Conservation (phyloP, 2,797 vertebrate species). For the Sebastes jordani region DNA sequence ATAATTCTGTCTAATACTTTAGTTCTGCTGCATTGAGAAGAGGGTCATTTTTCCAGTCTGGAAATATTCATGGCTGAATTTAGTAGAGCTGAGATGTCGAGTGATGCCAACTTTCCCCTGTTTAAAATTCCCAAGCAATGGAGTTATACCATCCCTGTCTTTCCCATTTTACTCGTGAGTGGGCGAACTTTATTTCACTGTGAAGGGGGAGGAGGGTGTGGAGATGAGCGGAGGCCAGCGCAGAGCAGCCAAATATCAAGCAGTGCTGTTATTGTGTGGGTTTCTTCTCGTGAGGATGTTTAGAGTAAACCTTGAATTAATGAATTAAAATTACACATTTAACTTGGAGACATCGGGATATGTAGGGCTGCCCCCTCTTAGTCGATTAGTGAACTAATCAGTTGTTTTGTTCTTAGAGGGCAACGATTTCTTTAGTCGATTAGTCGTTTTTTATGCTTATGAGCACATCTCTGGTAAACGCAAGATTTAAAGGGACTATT, state of each 20-base stretch:
- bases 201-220: slow-evolving; percentile 31
- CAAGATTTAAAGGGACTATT: too few relatives aligned
- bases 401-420: too few relatives aligned
- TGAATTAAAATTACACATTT: not conserved
- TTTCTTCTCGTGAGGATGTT: slow-evolving; percentile 4
- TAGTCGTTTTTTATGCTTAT: too few relatives aligned
- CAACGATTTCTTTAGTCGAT: too few relatives aligned
- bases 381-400: too few relatives aligned
- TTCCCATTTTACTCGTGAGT: slow-evolving; percentile 77
- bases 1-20: slow-evolving; percentile 55
- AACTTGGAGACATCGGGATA: not conserved
- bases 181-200: slow-evolving; percentile 70
- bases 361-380: not conserved
- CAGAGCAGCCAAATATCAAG: slow-evolving; percentile 31
- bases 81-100: slow-evolving; percentile 69
- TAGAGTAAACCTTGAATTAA: slow-evolving; percentile 4
- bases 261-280: slow-evolving; percentile 20
- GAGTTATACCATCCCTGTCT: slow-evolving; percentile 80
- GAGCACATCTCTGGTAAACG: too few relatives aligned
- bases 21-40: slow-evolving; percentile 66
- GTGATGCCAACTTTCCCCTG: slow-evolving; percentile 83
- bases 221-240: slow-evolving; percentile 17
- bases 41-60: slow-evolving; percentile 74
- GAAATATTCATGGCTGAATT: slow-evolving; percentile 81
- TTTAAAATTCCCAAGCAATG: slow-evolving; percentile 85